Conservation (phyloP, 2,797 vertebrate species). For the Falco cherrug region DNA sequence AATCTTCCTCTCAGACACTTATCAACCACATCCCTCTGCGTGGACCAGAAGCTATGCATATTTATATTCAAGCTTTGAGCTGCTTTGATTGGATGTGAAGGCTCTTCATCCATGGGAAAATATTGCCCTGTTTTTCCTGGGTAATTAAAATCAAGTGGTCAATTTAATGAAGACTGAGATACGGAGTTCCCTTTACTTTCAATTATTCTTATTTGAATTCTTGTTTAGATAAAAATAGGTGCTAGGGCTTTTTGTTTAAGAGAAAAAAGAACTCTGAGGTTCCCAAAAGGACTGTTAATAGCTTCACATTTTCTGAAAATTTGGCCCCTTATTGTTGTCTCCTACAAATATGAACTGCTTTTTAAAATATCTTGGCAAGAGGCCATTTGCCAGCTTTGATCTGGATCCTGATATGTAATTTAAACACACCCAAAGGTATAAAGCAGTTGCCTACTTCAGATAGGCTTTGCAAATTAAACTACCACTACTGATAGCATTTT, state of each 20-base stretch:
- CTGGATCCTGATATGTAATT: constrained; percentile 18
- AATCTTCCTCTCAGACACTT: not conserved
- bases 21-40: not conserved
- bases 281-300: not conserved
- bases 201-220: not conserved
- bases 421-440: constrained; percentile 13
- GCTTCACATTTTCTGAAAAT: not conserved
- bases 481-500: not conserved
- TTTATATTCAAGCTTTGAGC: not conserved
- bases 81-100: not conserved
- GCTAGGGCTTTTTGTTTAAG: not conserved
- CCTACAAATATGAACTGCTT: not conserved
- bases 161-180: not conserved
- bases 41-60: not conserved
- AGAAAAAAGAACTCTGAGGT: not conserved
- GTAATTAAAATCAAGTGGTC: constrained; percentile 45
- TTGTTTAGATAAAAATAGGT: not conserved
- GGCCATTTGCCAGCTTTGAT: constrained; percentile 28
- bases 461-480: not conserved
- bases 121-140: not conserved
- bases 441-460: constrained; percentile 5
- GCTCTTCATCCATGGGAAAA: constrained; percentile 8
- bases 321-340: not conserved
- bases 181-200: not conserved
- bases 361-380: constrained; percentile 22